Conservation (phyloP, 2,888 invertebrate species). For the Drosophila crucigera region DNA sequence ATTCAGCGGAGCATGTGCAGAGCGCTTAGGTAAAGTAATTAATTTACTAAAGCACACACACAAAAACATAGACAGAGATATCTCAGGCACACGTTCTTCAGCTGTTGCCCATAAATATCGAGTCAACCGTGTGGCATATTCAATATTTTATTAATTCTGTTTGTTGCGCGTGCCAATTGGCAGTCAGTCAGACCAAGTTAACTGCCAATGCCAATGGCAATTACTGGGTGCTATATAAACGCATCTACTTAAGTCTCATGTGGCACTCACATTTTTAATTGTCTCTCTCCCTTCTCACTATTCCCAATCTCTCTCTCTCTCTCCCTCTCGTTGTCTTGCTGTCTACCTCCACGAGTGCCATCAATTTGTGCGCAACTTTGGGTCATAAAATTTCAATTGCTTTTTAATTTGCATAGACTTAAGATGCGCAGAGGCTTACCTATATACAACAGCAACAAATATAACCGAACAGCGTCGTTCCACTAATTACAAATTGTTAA, state of each 20-base stretch:
- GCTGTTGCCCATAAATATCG: conserved; percentile 58
- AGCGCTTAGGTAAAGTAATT: conserved; percentile 72
- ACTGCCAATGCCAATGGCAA: conserved; percentile 48
- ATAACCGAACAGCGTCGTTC: conserved; percentile 36
- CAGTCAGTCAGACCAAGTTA: conserved; percentile 48
- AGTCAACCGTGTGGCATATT: conserved; percentile 67
- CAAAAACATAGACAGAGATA: conserved; percentile 4
- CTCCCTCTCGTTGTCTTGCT: not conserved
- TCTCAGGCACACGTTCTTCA: conserved; percentile 38
- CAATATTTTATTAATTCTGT: conserved; percentile 72
- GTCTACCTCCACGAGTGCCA: conserved; percentile 27
- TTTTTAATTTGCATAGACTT: conserved; percentile 79
- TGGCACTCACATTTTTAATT: conserved; percentile 73
- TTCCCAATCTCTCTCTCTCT: not conserved
- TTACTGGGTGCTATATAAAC: conserved; percentile 39
- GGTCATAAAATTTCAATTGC: conserved; percentile 78
- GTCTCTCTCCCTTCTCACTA: conserved; percentile 22
- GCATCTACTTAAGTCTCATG: conserved; percentile 62
- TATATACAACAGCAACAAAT: conserved; percentile 34
- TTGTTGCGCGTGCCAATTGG: conserved; percentile 61
- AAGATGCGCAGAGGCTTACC: conserved; percentile 41
- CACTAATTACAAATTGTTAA: conserved; percentile 75
- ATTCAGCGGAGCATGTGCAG: conserved; percentile 46
- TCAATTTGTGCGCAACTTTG: conserved; percentile 67
- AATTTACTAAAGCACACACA: conserved; percentile 62